Conservation (phyloP, 2,888 invertebrate species). For the Rhamphomyia laevipes region DNA sequence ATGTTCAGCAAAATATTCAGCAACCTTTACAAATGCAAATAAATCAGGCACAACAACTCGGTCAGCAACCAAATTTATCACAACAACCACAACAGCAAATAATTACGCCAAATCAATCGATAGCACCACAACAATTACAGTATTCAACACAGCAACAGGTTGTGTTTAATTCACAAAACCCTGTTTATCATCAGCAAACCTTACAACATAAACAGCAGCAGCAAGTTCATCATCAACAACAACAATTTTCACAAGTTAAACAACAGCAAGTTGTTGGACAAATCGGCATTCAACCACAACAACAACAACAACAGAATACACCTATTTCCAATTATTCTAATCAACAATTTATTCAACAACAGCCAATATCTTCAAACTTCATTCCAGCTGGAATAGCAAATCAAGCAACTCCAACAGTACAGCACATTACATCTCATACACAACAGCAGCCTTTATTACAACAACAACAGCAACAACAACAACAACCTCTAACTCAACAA, state of each 20-base stretch:
- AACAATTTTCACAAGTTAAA: not conserved
- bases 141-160: conserved; percentile 22
- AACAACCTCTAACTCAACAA: conserved; percentile 14
- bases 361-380: not conserved
- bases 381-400: too few relatives aligned
- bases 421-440: not conserved
- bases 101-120: conserved; percentile 21
- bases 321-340: conserved; percentile 8
- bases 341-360: not conserved
- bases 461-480: conserved; percentile 20
- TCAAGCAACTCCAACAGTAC: too few relatives aligned
- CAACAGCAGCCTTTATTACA: conserved; percentile 26
- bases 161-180: not conserved
- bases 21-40: conserved; percentile 8
- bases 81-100: conserved; percentile 17
- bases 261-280: not conserved
- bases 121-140: conserved; percentile 22
- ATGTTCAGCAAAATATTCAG: conserved; percentile 7
- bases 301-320: conserved; percentile 4
- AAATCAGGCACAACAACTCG: conserved; percentile 12
- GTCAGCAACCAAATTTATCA: conserved; percentile 19
- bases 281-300: conserved; percentile 10
- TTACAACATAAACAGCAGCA: conserved; percentile 11
- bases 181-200: conserved; percentile 15
- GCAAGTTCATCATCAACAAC: conserved; percentile 14